Conservation (phyloP, 2,113 vertebrate species). For the Morphnarchus princeps region DNA sequence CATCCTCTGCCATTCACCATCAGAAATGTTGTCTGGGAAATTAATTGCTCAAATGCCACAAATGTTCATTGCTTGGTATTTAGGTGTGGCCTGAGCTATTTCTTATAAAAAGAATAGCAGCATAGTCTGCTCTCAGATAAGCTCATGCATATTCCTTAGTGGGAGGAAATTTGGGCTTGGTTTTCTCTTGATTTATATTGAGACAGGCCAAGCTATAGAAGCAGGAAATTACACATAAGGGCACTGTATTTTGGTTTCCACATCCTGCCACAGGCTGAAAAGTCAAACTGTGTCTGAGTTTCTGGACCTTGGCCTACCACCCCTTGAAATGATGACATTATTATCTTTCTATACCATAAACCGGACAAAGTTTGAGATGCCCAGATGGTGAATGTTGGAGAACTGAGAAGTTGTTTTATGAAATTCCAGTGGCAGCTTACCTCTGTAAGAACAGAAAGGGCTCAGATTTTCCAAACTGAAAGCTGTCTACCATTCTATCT, state of each 20-base stretch:
- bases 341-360: background rate
- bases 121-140: background rate
- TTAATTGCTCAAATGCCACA: conserved; percentile 36
- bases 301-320: background rate
- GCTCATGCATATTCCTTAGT: background rate
- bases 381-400: background rate
- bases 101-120: conserved; percentile 21
- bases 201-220: background rate
- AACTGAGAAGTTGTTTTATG: background rate
- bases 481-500: background rate
- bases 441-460: background rate
- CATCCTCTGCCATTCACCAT: background rate
- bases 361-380: background rate
- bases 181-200: background rate
- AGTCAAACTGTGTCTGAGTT: background rate
- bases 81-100: conserved; percentile 35
- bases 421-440: background rate
- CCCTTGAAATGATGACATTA: background rate
- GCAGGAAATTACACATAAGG: conserved; percentile 3
- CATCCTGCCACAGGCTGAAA: background rate
- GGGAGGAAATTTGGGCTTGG: background rate
- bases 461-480: background rate
- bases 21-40: conserved; percentile 20
- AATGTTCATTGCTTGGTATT: conserved; percentile 31
- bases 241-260: background rate